phyloP scores from a whole-genome alignment of 23 tunicate species.

The Trididemnum nubilum region DNA sequence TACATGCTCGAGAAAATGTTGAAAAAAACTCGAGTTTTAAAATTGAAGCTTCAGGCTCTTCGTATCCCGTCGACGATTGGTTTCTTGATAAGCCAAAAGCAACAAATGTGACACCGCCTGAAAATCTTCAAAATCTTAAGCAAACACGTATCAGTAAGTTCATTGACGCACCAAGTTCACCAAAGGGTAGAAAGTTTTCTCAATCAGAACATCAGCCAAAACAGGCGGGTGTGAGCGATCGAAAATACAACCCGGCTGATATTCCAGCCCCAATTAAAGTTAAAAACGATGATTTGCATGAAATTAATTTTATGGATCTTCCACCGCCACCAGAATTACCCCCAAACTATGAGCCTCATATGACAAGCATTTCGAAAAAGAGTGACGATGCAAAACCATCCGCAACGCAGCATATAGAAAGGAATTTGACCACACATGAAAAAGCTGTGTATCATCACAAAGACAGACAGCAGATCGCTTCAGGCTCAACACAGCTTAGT shows the following conservation, averaged over 20 bases:
- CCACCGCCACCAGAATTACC: slow-evolving; percentile 53
- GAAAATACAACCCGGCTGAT: slow-evolving; percentile 14
- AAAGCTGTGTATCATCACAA: neutral
- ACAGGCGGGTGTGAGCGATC: neutral
- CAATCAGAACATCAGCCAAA: neutral
- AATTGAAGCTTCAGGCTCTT: no score
- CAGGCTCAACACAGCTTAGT: neutral
- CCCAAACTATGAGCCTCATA: slow-evolving; percentile 33
- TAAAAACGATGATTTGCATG: neutral
- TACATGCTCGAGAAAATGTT: neutral
- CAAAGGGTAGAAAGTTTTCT: no score
- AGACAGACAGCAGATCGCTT: slow-evolving; percentile 16
- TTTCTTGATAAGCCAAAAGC: neutral
- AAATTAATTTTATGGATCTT: slow-evolving; percentile 22
- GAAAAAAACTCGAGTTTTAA: no score
- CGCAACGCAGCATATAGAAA: slow-evolving; percentile 3
- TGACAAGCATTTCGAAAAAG: neutral
- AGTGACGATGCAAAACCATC: neutral
- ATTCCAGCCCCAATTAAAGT: slow-evolving; percentile 5
- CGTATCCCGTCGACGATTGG: no score
- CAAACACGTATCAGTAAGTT: no score
- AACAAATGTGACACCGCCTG: no score
- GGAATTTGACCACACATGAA: neutral
- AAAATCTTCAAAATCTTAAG: no score
- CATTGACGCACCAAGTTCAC: no score